phyloP scores from a whole-genome alignment of 2,888 invertebrate species.

The Muschampia plurimacula region DNA sequence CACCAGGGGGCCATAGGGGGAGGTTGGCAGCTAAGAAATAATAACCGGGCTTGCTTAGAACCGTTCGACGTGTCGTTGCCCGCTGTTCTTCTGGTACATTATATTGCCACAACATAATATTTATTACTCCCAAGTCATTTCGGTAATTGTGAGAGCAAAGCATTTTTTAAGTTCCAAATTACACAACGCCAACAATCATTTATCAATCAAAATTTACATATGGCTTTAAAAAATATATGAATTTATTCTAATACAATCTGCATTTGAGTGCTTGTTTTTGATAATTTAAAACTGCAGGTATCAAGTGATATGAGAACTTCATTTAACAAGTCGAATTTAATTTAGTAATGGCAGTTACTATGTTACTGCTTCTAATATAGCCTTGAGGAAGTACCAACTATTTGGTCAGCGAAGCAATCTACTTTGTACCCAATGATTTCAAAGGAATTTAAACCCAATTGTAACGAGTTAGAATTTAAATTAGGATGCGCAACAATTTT shows the following conservation, averaged over 20 bases:
- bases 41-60: slow-evolving; percentile 77
- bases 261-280: too few relatives aligned
- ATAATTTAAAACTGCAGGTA: too few relatives aligned
- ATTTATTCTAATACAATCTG: too few relatives aligned
- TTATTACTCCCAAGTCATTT: too few relatives aligned
- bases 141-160: too few relatives aligned
- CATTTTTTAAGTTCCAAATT: too few relatives aligned
- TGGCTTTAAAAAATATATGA: too few relatives aligned
- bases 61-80: slow-evolving; percentile 47
- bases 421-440: slow-evolving; percentile 16
- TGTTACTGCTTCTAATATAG: slow-evolving; percentile 16
- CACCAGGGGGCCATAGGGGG: slow-evolving; percentile 72
- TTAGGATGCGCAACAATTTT: slow-evolving; percentile 18
- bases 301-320: background rate
- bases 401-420: slow-evolving; percentile 38
- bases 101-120: slow-evolving; percentile 1
- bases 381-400: slow-evolving; percentile 34
- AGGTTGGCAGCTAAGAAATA: slow-evolving; percentile 77
- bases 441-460: slow-evolving; percentile 29
- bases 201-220: too few relatives aligned
- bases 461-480: slow-evolving; percentile 23
- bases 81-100: slow-evolving; percentile 44
- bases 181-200: too few relatives aligned
- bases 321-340: slow-evolving; percentile 14
- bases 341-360: slow-evolving; percentile 14